These are phyloP conservation scores for Sorex maritimensis DNA, from an alignment of 2,797 vertebrate species.

Conservation along the genomic window DNA sequence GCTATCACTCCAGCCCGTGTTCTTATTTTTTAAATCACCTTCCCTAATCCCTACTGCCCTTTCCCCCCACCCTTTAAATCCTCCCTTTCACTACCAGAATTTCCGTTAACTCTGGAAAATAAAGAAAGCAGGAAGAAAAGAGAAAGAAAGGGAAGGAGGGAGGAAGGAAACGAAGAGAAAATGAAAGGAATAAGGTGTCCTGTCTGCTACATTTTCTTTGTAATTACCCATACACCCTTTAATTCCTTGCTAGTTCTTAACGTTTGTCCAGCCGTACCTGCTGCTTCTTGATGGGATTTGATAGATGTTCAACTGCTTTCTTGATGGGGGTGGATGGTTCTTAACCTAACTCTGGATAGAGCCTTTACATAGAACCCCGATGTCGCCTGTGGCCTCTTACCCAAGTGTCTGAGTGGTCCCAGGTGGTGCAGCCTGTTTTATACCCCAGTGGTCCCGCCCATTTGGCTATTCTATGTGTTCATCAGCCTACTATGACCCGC, in stretches of 20 bases:
- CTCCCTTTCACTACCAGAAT: neutral
- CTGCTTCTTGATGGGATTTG: constrained; percentile 13
- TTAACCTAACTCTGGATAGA: neutral
- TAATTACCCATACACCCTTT: neutral
- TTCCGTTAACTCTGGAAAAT: neutral
- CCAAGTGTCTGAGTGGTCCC: constrained; percentile 14
- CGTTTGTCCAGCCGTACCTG: neutral
- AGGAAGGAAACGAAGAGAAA: neutral
- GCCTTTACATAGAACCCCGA: neutral
- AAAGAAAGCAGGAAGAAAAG: neutral
- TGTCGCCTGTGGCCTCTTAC: neutral
- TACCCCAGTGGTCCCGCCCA: neutral
- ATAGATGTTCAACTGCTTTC: neutral
- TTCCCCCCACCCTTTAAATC: constrained; percentile 1
- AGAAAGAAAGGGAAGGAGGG: neutral
- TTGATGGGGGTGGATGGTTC: neutral
- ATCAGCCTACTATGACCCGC: constrained; percentile 9
- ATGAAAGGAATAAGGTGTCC: neutral
- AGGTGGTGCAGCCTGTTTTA: neutral
- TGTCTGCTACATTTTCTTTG: neutral
- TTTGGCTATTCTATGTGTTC: neutral
- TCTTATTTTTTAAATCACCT: no score
- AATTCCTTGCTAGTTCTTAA: neutral
- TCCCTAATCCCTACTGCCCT: no score
- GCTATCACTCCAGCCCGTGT: no score